phyloP scores from a whole-genome alignment of 2,888 invertebrate genomes.

The Epinotia nisella region DNA sequence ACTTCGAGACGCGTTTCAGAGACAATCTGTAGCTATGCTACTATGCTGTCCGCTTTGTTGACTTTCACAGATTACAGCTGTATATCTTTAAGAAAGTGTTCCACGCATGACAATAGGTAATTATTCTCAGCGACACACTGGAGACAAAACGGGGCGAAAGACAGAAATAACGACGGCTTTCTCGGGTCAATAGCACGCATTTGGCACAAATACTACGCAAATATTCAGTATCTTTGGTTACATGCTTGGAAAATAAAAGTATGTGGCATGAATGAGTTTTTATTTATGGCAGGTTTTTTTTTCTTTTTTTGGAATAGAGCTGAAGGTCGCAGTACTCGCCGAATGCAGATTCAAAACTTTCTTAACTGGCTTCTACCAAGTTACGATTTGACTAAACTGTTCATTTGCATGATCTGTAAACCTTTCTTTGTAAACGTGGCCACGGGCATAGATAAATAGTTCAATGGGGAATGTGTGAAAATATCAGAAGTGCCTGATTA shows the following conservation, averaged over 20 bases:
- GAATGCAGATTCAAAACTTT: neutral
- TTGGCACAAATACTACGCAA: constrained; percentile 27
- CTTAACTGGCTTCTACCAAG: too few relatives aligned
- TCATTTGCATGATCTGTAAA: too few relatives aligned
- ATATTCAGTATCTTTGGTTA: neutral
- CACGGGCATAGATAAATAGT: too few relatives aligned
- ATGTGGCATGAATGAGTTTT: neutral
- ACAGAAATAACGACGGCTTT: constrained; percentile 34
- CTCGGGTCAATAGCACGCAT: constrained; percentile 30
- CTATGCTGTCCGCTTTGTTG: neutral
- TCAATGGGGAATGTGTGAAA: too few relatives aligned
- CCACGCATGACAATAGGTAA: constrained; percentile 38
- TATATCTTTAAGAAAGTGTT: constrained; percentile 23
- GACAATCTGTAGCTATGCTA: too few relatives aligned
- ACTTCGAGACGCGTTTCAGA: too few relatives aligned
- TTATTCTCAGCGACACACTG: constrained; percentile 24
- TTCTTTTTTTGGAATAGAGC: too few relatives aligned
- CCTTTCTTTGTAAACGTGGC: too few relatives aligned
- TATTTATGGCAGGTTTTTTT: neutral
- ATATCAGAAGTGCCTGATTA: too few relatives aligned
- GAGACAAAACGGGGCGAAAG: constrained; percentile 16
- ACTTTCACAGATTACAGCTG: neutral
- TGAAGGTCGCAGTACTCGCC: neutral
- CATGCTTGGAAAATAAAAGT: neutral
- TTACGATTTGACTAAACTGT: too few relatives aligned